These are phyloP conservation scores for Rapana venosa DNA, from an alignment of 2,888 invertebrate species.

Conservation along the genomic window DNA sequence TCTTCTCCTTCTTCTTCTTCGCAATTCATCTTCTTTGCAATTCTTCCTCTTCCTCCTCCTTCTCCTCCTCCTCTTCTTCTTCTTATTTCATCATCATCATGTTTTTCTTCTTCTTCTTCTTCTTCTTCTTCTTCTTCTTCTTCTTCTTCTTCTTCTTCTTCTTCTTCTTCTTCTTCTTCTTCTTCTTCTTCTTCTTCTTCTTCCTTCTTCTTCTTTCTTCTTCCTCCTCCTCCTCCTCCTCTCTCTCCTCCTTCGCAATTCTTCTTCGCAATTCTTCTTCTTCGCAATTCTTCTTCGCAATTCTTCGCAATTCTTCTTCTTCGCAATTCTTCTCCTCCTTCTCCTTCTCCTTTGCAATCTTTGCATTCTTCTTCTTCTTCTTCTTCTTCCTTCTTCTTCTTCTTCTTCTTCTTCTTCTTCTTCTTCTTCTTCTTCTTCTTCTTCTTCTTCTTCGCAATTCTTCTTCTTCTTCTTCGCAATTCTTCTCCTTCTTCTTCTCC, in stretches of 20 bases:
- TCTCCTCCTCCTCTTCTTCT: no score
- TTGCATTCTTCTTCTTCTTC: neutral
- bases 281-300: neutral
- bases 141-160: neutral
- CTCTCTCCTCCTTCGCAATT: neutral
- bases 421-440: neutral
- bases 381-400: neutral
- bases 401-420: neutral
- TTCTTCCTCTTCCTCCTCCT: no score
- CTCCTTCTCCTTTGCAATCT: neutral
- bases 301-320: neutral
- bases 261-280: neutral
- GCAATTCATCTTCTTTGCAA: no score
- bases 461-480: neutral
- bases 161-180: neutral
- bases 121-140: neutral
- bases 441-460: neutral
- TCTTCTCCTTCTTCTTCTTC: no score
- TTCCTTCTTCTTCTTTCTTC: no score
- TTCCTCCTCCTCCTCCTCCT: neutral
- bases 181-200: no score
- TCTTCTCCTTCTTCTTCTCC: conserved; percentile 12
- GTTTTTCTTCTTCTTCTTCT: no score
- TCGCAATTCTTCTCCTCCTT: neutral
- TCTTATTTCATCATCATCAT: no score